phyloP scores from a whole-genome alignment of 1,140 invertebrate species.

The Tetragonula clypearis region DNA sequence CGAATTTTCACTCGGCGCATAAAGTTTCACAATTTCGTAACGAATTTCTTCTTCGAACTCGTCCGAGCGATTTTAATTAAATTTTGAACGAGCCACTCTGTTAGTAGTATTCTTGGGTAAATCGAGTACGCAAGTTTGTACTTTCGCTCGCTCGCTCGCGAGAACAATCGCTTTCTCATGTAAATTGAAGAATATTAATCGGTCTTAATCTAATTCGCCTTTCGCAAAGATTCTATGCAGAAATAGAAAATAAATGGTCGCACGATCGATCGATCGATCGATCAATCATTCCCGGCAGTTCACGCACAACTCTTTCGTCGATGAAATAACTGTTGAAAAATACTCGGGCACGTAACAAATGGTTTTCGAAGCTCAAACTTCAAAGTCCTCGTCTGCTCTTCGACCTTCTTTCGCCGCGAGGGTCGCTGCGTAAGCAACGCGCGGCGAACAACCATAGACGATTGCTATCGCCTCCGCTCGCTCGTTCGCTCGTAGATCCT shows the following conservation, averaged over 20 bases:
- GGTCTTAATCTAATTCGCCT: no score
- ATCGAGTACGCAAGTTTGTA: neutral
- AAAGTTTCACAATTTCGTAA: neutral
- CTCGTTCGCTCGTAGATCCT: slow-evolving; percentile 23
- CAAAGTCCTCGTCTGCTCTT: neutral
- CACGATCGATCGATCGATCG: no score
- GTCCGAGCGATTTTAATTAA: neutral
- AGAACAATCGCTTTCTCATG: neutral
- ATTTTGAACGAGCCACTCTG: neutral
- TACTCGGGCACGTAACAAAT: neutral
- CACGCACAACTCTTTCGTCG: no score
- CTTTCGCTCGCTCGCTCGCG: no score
- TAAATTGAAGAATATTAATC: no score
- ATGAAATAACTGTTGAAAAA: no score
- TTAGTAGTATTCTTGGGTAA: neutral
- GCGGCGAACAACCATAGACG: neutral
- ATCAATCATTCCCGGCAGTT: no score
- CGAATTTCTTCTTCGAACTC: neutral
- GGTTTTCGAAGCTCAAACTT: neutral
- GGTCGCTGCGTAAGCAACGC: slow-evolving; percentile 10
- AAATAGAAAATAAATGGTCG: no score
- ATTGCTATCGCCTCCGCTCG: slow-evolving; percentile 14
- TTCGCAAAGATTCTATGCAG: no score
- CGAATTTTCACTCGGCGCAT: neutral
- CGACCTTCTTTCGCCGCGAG: no score